Percentiles rank a stretch among this genome's conserved stretches.
These are phyloP conservation scores for Hermodice carunculata DNA, from an alignment of 2,888 invertebrate genomes.

Conservation along the genomic window DNA sequence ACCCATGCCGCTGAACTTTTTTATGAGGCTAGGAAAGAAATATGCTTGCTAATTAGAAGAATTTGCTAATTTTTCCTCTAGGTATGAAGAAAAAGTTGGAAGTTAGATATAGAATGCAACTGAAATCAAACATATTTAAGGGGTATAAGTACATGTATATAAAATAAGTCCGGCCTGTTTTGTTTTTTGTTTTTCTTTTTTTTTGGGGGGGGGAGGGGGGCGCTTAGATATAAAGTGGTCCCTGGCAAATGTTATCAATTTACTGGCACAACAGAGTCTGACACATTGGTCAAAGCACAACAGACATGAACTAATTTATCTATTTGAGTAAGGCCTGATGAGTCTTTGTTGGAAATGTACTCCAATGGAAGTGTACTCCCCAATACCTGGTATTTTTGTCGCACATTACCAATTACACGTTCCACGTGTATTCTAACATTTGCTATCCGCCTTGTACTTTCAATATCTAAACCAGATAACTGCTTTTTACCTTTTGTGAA, in stretches of 20 bases:
- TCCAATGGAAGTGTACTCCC: slow-evolving; percentile 31
- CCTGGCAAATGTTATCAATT: too few species aligned
- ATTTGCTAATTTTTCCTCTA: too few species aligned
- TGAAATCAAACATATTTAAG: too few species aligned
- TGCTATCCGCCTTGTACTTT: slow-evolving; percentile 38
- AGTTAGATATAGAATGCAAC: too few species aligned
- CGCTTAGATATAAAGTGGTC: too few species aligned
- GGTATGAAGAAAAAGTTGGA: too few species aligned
- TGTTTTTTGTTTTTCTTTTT: too few species aligned
- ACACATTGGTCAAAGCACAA: slow-evolving; percentile 18
- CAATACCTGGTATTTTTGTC: slow-evolving; percentile 40
- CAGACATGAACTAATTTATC: slow-evolving; percentile 37
- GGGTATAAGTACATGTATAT: too few species aligned
- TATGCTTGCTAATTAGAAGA: too few species aligned
- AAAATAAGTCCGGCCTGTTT: too few species aligned
- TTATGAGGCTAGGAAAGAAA: too few species aligned
- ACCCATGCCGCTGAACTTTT: too few species aligned
- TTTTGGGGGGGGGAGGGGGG: slow-evolving; percentile 27
- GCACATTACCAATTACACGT: slow-evolving; percentile 36
- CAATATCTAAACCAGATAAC: slow-evolving; percentile 33
- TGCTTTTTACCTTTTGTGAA: slow-evolving; percentile 40
- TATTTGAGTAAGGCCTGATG: slow-evolving; percentile 17
- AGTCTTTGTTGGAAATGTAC: slow-evolving; percentile 8
- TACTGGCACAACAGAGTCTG: slow-evolving; percentile 27
- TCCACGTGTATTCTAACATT: slow-evolving; percentile 40